Conservation (phyloP, 1,140 invertebrate genomes). For the Tachypleus tridentatus region DNA sequence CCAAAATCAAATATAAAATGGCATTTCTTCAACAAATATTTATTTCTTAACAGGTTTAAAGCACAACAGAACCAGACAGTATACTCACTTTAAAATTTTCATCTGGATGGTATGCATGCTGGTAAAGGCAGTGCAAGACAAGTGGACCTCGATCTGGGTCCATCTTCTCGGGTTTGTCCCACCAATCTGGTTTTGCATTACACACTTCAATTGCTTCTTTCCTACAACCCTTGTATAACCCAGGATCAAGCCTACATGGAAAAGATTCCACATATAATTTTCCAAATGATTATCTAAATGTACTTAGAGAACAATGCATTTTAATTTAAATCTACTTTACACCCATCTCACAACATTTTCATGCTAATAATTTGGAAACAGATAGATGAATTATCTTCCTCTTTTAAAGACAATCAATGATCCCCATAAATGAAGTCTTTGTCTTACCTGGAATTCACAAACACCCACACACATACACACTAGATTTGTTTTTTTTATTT, state of each 20-base stretch:
- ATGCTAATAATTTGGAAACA: too few relatives aligned
- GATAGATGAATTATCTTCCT: too few relatives aligned
- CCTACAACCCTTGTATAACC: constrained; percentile 74
- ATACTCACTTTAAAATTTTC: constrained; percentile 42
- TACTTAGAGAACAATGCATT: too few relatives aligned
- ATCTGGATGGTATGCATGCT: constrained; percentile 63
- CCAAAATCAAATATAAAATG: not conserved
- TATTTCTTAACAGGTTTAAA: constrained; percentile 4
- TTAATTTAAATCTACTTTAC: too few relatives aligned
- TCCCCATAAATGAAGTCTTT: too few relatives aligned
- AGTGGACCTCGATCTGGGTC: constrained; percentile 59
- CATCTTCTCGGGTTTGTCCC: constrained; percentile 40
- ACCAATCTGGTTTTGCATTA: constrained; percentile 64
- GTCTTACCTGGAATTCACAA: too few relatives aligned
- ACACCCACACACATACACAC: too few relatives aligned
- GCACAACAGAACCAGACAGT: not conserved
- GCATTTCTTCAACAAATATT: not conserved
- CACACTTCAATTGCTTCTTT: constrained; percentile 72
- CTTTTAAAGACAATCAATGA: too few relatives aligned
- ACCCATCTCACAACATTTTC: too few relatives aligned
- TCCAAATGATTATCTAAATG: too few relatives aligned
- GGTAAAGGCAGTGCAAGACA: constrained; percentile 83
- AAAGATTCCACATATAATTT: too few relatives aligned
- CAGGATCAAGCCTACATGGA: constrained; percentile 56
- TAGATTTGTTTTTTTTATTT: too few relatives aligned